These are phyloP conservation scores for Setipinna tenuifilis DNA, from an alignment of 2,797 vertebrate species.

Conservation along the genomic window DNA sequence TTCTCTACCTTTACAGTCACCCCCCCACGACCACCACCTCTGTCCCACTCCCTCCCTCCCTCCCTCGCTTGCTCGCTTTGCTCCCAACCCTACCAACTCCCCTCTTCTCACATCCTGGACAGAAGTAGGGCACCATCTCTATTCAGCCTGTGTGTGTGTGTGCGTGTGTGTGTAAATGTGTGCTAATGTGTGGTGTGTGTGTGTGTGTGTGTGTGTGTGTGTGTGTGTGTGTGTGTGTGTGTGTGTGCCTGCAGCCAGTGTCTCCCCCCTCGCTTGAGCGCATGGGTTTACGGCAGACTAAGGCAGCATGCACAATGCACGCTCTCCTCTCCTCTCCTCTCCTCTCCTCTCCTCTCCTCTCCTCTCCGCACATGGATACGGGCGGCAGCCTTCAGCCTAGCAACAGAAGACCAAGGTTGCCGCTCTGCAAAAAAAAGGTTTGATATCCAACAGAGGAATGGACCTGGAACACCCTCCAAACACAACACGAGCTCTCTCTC, in stretches of 20 bases:
- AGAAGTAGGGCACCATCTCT: constrained; percentile 20
- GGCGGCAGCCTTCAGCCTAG: too few relatives aligned
- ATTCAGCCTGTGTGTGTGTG: not conserved
- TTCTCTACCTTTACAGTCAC: constrained; percentile 12
- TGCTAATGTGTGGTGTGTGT: not conserved
- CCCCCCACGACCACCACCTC: not conserved
- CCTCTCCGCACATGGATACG: not conserved
- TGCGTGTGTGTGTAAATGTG: not conserved
- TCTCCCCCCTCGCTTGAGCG: too few relatives aligned
- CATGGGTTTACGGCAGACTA: too few relatives aligned
- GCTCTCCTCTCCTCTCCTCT: not conserved
- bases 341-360: not conserved
- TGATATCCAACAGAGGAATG: too few relatives aligned
- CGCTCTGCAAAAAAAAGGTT: not conserved
- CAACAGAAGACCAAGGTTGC: too few relatives aligned
- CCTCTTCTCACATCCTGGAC: not conserved
- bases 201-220: not conserved
- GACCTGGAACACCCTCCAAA: too few relatives aligned
- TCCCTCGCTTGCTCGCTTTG: not conserved
- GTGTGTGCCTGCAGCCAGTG: not conserved
- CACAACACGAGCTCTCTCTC: not conserved
- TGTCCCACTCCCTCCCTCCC: not conserved
- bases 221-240: constrained; percentile 12
- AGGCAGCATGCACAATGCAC: too few relatives aligned
- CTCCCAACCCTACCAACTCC: not conserved